Conservation (phyloP, 2,797 vertebrate species). For the Alcedo quadribrachys region DNA sequence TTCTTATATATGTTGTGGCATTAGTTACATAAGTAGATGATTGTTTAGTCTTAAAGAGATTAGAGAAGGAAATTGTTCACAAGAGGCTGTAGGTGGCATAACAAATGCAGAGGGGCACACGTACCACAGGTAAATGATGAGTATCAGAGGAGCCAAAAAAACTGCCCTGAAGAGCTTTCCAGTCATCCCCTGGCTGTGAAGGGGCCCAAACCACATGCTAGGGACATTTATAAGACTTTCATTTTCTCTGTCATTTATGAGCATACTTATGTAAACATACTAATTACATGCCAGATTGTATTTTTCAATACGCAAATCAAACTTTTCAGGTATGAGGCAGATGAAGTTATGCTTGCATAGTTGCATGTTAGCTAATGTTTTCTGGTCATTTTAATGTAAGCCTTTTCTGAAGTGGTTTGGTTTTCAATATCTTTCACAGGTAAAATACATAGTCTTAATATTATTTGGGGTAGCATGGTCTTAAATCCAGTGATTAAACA, state of each 20-base stretch:
- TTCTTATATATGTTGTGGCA: neutral
- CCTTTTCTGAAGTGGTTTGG: neutral
- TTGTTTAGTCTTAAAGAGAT: neutral
- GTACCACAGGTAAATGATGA: constrained; percentile 5
- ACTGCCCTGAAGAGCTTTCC: neutral
- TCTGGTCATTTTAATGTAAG: neutral
- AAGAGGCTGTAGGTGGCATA: constrained; percentile 25
- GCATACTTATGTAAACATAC: neutral
- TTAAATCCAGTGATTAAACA: neutral
- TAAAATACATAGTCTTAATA: neutral
- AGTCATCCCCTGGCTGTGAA: neutral
- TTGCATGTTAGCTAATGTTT: neutral
- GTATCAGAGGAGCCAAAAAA: neutral
- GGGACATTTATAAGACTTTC: neutral
- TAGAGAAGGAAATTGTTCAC: constrained; percentile 13
- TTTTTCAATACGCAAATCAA: neutral
- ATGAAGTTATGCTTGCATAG: neutral
- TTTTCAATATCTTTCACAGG: neutral
- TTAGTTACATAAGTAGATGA: constrained; percentile 32
- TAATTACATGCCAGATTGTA: neutral
- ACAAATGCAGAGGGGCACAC: constrained; percentile 9
- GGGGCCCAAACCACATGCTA: neutral
- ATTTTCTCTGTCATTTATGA: neutral
- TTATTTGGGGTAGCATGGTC: neutral
- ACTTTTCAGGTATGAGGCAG: neutral